phyloP scores from a whole-genome alignment of 1,140 invertebrate species.

The Sminthurinus signatus region DNA sequence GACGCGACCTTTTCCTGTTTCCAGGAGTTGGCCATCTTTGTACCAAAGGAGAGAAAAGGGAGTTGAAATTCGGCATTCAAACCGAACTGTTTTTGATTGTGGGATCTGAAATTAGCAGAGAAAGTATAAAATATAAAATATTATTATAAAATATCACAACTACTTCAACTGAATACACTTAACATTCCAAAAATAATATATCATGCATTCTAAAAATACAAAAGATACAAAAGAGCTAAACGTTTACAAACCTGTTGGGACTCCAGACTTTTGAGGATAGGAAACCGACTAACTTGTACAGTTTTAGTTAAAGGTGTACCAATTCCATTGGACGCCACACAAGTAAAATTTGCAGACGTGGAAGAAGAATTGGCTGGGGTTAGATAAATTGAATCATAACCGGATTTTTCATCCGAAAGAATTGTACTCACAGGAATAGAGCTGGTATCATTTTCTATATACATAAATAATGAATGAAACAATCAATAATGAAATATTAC shows the following conservation, averaged over 20 bases:
- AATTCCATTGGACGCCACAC: slow-evolving; percentile 15
- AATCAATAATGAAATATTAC: too few species aligned
- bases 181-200: too few species aligned
- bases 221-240: too few species aligned
- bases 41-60: slow-evolving; percentile 26
- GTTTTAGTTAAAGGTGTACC: slow-evolving; percentile 18
- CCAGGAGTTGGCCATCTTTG: slow-evolving; percentile 38
- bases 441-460: slow-evolving; percentile 19
- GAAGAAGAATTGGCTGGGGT: slow-evolving; percentile 11
- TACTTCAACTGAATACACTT: too few species aligned
- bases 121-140: too few species aligned
- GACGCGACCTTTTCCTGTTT: slow-evolving; percentile 34
- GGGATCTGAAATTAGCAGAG: too few species aligned
- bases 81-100: slow-evolving; percentile 22
- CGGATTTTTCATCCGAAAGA: slow-evolving; percentile 16
- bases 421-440: slow-evolving; percentile 11
- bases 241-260: slow-evolving; percentile 27
- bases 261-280: slow-evolving; percentile 11
- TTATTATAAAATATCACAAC: too few species aligned
- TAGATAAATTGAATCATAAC: slow-evolving; percentile 13
- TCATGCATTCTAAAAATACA: too few species aligned
- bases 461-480: neutral
- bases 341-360: slow-evolving; percentile 25
- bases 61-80: slow-evolving; percentile 19
- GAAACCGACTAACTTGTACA: slow-evolving; percentile 24